Conservation (phyloP, 2,888 invertebrate species). For the Epiblema foenella region DNA sequence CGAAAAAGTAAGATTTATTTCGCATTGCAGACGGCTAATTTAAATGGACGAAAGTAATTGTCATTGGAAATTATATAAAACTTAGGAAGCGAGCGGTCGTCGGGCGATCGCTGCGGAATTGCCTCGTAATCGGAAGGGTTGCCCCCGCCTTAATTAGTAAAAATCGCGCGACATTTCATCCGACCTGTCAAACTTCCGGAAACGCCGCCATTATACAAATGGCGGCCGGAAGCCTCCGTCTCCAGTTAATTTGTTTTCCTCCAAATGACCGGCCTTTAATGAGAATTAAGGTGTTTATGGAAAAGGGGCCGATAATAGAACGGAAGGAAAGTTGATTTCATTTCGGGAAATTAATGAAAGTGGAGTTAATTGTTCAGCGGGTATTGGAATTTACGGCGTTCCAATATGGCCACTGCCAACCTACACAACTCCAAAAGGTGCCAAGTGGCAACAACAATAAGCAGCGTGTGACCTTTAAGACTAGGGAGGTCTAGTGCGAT, state of each 20-base stretch:
- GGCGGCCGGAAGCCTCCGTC: conserved; percentile 63
- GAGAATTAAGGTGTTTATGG: conserved; percentile 81
- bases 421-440: background rate
- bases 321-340: conserved; percentile 67
- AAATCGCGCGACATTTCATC: conserved; percentile 82
- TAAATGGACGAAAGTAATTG: conserved; percentile 39
- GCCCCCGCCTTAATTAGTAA: conserved; percentile 73
- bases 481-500: background rate
- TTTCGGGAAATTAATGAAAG: conserved; percentile 69
- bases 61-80: conserved; percentile 43
- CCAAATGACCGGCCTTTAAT: conserved; percentile 76
- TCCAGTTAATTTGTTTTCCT: conserved; percentile 78
- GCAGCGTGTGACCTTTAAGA: background rate
- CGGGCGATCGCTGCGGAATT: conserved; percentile 46
- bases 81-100: conserved; percentile 46
- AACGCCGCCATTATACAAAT: conserved; percentile 70
- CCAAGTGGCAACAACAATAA: background rate
- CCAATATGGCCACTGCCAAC: conserved; percentile 36
- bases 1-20: background rate
- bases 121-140: conserved; percentile 52
- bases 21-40: background rate
- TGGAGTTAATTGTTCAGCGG: conserved; percentile 59
- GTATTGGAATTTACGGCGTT: conserved; percentile 61
- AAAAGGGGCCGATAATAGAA: conserved; percentile 65
- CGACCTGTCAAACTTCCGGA: conserved; percentile 77